Evolutionary conservation across 2,113 vertebrate species (phyloP), one percentile per base, ranked within the genome.

Genomic region (Oncorhynchus masou): DNA sequence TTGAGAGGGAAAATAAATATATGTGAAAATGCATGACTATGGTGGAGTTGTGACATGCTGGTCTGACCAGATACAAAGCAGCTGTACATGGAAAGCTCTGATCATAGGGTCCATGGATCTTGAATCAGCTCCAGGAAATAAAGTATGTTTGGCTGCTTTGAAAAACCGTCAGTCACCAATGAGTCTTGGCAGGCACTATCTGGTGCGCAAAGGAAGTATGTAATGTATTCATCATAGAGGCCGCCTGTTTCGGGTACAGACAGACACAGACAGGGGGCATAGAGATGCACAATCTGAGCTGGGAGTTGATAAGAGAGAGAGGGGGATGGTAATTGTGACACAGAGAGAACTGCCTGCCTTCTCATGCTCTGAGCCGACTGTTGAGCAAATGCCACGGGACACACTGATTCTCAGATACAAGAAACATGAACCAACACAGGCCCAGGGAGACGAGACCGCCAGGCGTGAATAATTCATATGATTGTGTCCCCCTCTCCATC

Each of bases 381-480:
- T 74, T 79, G 79, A 78, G 70, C 69, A 73, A 81, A 51, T 22
- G 62, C 79, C 71, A 13, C 3, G 57, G 83, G 83, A 85, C 76
- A 71, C 82, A 9, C 48, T 19, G 54, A 77, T 83, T 88, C 83
- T 82, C 77, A 34, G 45, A 82, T 69, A 76, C 79, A 75, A 82
- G 85, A 74, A 73, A 83, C 79, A 79, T 39, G 15, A 86, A 80
- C 72, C 45, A 81, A 69, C 27, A 20, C 51, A 57, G 72, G 77
- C 83, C 80, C 76, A 74, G 74, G 11, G 85, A 83, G 85, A 84
- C 76, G 68, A 81, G 62, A 82, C 84, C 74, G 73, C 76, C 65
- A 77, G 12, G 70, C 62, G 83, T 86, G 83, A 89, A 88, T 88
- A 86, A 90, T 88, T 76, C 74, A 88, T 83, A 81, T 22, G 73